Evolutionary conservation across 1,140 invertebrate species (phyloP).

Genomic region (Drosophila kikkawai): DNA sequence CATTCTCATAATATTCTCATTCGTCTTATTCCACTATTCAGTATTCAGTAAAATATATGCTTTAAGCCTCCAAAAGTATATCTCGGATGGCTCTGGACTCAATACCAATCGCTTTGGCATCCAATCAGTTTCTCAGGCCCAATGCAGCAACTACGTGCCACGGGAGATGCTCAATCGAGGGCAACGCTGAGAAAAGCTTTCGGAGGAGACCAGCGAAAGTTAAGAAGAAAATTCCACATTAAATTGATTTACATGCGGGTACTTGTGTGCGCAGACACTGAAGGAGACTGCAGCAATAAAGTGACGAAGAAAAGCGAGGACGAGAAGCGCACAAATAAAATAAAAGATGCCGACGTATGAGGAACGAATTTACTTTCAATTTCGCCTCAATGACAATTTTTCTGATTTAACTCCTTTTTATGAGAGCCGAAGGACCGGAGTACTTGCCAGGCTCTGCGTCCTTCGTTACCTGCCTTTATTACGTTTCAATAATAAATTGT

Average conservation of each 20-base stretch:
- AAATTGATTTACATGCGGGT: constrained; percentile 68
- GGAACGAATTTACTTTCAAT: constrained; percentile 58
- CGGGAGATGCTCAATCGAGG: constrained; percentile 2
- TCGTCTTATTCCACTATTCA: neutral
- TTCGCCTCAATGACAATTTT: constrained; percentile 59
- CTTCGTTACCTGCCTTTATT: constrained; percentile 49
- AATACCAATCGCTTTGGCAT: neutral
- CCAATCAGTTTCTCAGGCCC: constrained; percentile 19
- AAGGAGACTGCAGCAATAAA: constrained; percentile 48
- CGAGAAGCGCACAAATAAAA: constrained; percentile 12
- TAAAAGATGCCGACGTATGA: constrained; percentile 18
- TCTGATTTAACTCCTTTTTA: constrained; percentile 62
- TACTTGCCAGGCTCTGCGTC: constrained; percentile 3
- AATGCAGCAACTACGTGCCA: constrained; percentile 35
- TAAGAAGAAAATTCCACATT: constrained; percentile 48
- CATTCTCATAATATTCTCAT: neutral
- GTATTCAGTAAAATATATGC: too few species aligned
- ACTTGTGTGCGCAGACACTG: constrained; percentile 16
- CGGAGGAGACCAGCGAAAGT: constrained; percentile 19
- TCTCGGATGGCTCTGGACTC: neutral
- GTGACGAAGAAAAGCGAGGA: neutral
- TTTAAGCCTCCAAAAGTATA: neutral
- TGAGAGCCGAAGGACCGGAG: constrained; percentile 27
- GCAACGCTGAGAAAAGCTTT: constrained; percentile 2
- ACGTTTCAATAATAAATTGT: constrained; percentile 67